A percentile compares a stretch with the other conserved stretches of the same genome.
phyloP scores from a whole-genome alignment of 2,888 invertebrate species.

The Spisula subtruncata region DNA sequence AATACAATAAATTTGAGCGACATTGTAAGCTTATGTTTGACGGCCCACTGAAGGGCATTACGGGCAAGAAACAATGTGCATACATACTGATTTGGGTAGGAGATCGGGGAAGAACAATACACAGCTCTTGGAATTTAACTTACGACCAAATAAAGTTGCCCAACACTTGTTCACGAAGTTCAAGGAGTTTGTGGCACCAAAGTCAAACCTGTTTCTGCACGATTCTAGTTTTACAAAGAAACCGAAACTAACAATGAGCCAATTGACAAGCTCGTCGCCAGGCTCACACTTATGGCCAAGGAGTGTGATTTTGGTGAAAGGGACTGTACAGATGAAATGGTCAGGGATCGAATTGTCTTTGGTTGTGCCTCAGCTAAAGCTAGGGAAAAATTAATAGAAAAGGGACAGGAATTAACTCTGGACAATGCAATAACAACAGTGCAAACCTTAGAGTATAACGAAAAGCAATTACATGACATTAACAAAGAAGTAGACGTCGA shows the following conservation, averaged over 20 bases:
- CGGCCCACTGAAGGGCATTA: constrained; percentile 55
- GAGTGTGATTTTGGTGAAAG: neutral
- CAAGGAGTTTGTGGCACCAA: neutral
- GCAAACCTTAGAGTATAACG: constrained; percentile 27
- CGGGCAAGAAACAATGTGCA: constrained; percentile 29
- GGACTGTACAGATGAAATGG: constrained; percentile 7
- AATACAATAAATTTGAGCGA: constrained; percentile 33
- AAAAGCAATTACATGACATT: constrained; percentile 25
- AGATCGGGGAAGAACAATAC: constrained; percentile 42
- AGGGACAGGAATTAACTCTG: neutral
- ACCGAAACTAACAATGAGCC: constrained; percentile 11
- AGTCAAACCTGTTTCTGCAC: constrained; percentile 12
- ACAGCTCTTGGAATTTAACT: constrained; percentile 24
- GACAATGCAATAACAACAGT: constrained; percentile 32
- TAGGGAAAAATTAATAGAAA: constrained; percentile 17
- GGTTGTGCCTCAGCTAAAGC: neutral
- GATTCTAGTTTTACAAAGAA: constrained; percentile 25
- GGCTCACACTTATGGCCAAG: neutral
- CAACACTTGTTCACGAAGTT: constrained; percentile 25
- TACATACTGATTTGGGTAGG: constrained; percentile 53
- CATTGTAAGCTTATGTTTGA: constrained; percentile 48
- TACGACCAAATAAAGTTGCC: neutral
- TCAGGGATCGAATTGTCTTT: constrained; percentile 22
- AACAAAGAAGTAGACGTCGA: neutral
- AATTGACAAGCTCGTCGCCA: neutral